phyloP scores from a whole-genome alignment of 2,888 invertebrate genomes.

The Cistogaster globosa region DNA sequence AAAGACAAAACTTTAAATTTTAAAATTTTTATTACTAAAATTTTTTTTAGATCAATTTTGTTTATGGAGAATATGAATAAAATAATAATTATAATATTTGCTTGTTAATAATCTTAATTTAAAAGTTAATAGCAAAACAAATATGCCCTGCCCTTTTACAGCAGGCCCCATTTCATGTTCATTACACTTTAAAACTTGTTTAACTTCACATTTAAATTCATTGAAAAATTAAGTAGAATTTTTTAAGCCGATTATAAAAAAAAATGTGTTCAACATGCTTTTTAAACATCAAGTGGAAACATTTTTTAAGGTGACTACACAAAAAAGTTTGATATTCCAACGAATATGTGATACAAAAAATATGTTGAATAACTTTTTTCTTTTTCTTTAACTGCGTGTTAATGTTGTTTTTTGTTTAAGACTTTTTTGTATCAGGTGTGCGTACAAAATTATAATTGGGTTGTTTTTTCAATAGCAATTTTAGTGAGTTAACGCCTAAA shows the following conservation, averaged over 20 bases:
- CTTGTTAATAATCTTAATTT: too few relatives aligned
- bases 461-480: not conserved
- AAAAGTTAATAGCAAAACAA: too few relatives aligned
- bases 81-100: too few relatives aligned
- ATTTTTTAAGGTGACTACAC: conserved; percentile 5
- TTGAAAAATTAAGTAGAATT: not conserved
- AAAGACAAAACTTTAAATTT: too few relatives aligned
- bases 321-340: not conserved
- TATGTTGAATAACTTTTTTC: not conserved
- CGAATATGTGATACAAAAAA: not conserved
- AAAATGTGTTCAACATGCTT: conserved; percentile 59
- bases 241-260: conserved; percentile 51
- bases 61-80: too few relatives aligned
- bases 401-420: not conserved
- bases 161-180: not conserved
- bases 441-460: not conserved
- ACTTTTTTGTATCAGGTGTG: conserved; percentile 17
- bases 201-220: not conserved
- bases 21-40: too few relatives aligned
- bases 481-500: conserved; percentile 15
- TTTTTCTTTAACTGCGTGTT: conserved; percentile 40
- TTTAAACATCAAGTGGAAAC: conserved; percentile 50
- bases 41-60: too few relatives aligned
- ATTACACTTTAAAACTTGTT: not conserved
- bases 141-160: too few relatives aligned